Base-by-base conservation (phyloP, 1,140 invertebrate genomes). In the Polyergus mexicanus region DNA sequence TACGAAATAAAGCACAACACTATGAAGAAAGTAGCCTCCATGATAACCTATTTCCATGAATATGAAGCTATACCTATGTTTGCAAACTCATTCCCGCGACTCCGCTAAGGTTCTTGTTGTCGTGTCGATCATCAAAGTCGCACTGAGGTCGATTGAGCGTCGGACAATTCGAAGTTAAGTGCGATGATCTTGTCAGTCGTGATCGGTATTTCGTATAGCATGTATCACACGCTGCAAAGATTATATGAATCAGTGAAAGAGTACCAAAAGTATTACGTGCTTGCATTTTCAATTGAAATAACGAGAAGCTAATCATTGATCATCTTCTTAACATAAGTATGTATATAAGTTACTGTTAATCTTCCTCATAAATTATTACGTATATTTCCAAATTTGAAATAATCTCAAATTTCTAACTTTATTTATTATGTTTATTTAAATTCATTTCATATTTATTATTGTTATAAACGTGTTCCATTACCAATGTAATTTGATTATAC, bases 41-140 rank as follows among this genome's bases (percentile, higher is more conserved):
- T 83, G n/a, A 41, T 83, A 58, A 81, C 58, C 77, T 54, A 38
- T 71, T 81, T 74, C 68, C 22, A 25, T 28, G 51, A 74, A 83
- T 74, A 60, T 54, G 22, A 72, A 13, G 41, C 35, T 81, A 25
- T 80, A 80, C 10, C 16, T 44, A 19, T 92, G 90, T 92, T 92
- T 92, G 88, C 85, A 91, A 92, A 92, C 88, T 91, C 66, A 63
- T 71, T 28, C 44, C 38, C 74, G 86, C 88, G 72, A 92, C 88
- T 91, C 89, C 91, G 85, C 85, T 58, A 86, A 60, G 41, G 78
- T 47, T 77, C 54, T 87, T 83, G 51, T 89, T 87, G 76, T 86
- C 77, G 51, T 84, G 58, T 28, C 56, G 62, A 68, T 56, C 63
- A 41, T 65, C 66, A 90, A 90, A 85, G 87, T 90, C 87, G 51